These are phyloP conservation scores for Crotophaga sulcirostris DNA, from an alignment of 2,113 vertebrate species.

Conservation along the genomic window DNA sequence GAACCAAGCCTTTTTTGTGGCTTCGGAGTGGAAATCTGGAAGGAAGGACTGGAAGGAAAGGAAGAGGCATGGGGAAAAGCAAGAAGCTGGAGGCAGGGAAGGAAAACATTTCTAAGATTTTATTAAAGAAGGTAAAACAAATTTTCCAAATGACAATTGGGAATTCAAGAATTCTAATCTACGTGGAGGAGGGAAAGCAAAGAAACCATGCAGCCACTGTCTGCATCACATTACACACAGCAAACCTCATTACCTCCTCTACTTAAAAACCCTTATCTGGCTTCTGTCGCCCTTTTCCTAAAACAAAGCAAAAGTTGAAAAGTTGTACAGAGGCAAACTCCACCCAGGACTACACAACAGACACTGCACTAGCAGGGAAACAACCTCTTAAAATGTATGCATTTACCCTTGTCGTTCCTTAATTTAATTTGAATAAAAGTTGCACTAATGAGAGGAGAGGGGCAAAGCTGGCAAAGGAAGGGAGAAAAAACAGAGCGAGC, in stretches of 20 bases:
- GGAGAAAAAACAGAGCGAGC: rapidly evolving
- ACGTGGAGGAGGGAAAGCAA: neutral
- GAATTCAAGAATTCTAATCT: neutral
- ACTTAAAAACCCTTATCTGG: neutral
- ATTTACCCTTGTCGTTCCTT: neutral
- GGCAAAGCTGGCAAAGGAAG: neutral
- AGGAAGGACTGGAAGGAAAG: neutral
- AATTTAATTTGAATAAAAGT: neutral
- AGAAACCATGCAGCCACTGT: neutral
- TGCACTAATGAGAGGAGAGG: neutral
- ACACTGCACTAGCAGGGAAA: neutral
- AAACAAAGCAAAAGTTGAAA: neutral
- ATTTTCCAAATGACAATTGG: neutral
- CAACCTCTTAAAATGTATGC: neutral
- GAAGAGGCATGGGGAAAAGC: neutral
- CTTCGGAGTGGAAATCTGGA: constrained; percentile 27
- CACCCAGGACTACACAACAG: neutral
- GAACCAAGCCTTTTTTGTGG: neutral
- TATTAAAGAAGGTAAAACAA: neutral
- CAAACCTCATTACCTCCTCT: neutral
- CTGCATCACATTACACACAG: neutral
- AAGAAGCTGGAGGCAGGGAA: neutral
- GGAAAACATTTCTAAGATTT: neutral
- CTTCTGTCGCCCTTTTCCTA: neutral
- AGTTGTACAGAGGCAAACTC: neutral